Percentiles rank a stretch among this genome's conserved stretches.
phyloP scores from a whole-genome alignment of 2,888 invertebrate species.

The Amphiduros pacificus region DNA sequence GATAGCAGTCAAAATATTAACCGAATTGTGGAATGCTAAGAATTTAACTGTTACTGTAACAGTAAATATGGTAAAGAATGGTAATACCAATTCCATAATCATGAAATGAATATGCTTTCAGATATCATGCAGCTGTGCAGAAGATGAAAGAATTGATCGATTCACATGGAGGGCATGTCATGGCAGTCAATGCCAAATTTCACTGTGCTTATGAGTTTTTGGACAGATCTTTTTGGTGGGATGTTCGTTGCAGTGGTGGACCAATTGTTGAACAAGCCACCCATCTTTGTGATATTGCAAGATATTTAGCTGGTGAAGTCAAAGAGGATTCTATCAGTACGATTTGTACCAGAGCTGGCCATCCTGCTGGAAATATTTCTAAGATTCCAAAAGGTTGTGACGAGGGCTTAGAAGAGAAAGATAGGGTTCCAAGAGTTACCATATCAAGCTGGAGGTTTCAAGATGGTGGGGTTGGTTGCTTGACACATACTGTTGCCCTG shows the following conservation, averaged over 20 bases:
- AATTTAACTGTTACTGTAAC: too few relatives aligned
- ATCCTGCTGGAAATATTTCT: constrained; percentile 6
- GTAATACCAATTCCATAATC: too few relatives aligned
- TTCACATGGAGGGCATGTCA: constrained; percentile 22
- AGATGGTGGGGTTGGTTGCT: constrained; percentile 17
- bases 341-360: neutral
- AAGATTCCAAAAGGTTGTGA: constrained; percentile 1
- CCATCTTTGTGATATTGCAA: constrained; percentile 23
- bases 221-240: constrained; percentile 21
- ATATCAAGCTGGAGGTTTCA: constrained; percentile 18
- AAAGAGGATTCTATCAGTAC: constrained; percentile 4
- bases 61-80: too few relatives aligned
- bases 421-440: constrained; percentile 18
- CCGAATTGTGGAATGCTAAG: too few relatives aligned
- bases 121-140: constrained; percentile 23
- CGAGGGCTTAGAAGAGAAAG: neutral
- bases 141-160: constrained; percentile 23
- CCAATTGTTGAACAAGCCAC: constrained; percentile 27
- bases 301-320: constrained; percentile 21
- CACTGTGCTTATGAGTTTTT: constrained; percentile 15
- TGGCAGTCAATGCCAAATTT: constrained; percentile 20
- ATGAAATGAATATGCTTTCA: constrained; percentile 1
- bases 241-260: constrained; percentile 17
- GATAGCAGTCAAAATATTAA: too few relatives aligned
- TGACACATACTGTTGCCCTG: constrained; percentile 22